Evolutionary conservation across 2,113 vertebrate species (phyloP).

Genomic region (Patagioenas fasciata): DNA sequence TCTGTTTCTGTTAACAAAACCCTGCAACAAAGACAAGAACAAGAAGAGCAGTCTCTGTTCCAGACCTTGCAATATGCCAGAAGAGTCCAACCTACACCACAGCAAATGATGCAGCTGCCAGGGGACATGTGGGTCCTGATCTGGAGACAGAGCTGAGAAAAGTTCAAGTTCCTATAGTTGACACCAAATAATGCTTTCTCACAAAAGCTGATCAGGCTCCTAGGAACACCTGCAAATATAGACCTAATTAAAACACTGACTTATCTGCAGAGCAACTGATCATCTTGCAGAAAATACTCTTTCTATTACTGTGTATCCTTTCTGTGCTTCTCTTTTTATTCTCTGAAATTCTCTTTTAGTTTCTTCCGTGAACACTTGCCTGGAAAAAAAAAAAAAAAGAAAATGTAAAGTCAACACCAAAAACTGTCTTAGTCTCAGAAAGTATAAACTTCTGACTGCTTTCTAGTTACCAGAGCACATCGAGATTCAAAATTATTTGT

Average conservation of each 20-base stretch:
- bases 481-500: neutral
- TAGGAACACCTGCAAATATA: neutral
- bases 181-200: neutral
- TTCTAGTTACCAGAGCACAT: neutral
- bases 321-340: neutral
- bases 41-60: neutral
- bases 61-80: neutral
- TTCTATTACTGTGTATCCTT: neutral
- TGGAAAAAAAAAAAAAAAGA: neutral
- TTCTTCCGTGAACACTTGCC: neutral
- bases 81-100: neutral
- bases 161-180: neutral
- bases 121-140: neutral
- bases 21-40: neutral
- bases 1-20: neutral
- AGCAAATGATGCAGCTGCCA: neutral
- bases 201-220: neutral
- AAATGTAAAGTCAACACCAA: rapidly evolving
- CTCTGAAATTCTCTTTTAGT: neutral
- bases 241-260: neutral
- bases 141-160: neutral
- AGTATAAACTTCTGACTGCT: neutral
- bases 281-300: neutral
- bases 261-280: neutral
- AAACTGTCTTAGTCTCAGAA: neutral